Conservation (phyloP, 2,113 vertebrate species). For the Ochotona princeps region DNA sequence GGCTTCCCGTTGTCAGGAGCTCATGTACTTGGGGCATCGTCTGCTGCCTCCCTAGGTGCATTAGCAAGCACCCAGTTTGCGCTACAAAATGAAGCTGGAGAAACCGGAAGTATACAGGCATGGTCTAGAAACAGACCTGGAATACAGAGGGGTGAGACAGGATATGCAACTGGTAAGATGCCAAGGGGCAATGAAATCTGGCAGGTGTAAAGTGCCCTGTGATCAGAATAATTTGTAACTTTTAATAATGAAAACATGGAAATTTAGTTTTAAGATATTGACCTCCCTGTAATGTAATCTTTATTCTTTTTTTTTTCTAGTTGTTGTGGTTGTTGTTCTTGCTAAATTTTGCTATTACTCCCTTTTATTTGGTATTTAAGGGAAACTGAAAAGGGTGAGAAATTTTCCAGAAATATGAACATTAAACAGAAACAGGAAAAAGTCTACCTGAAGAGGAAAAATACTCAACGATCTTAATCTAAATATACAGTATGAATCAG, state of each 20-base stretch:
- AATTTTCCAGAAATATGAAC: not conserved
- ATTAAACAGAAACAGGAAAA: not conserved
- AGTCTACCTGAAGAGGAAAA: slow-evolving; percentile 5
- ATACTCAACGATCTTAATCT: not conserved
- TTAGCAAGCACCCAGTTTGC: not conserved
- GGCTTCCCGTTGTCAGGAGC: too few relatives aligned
- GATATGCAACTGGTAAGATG: not conserved
- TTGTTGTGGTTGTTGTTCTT: not conserved
- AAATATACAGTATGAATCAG: not conserved
- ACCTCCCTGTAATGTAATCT: not conserved
- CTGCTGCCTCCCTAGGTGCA: too few relatives aligned
- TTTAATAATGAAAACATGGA: slow-evolving; percentile 25
- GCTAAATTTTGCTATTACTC: not conserved
- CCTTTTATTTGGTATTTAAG: slow-evolving; percentile 8
- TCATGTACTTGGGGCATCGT: too few relatives aligned
- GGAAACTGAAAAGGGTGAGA: not conserved
- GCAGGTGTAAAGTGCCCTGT: not conserved
- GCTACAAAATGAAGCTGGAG: slow-evolving; percentile 5
- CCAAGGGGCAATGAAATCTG: not conserved
- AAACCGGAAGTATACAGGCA: not conserved
- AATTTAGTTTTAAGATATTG: not conserved
- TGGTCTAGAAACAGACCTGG: not conserved
- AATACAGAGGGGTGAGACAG: not conserved
- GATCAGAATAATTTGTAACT: not conserved
- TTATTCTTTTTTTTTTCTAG: not conserved